Conservation (phyloP, 2,888 invertebrate species). For the Meandrusa payeni region DNA sequence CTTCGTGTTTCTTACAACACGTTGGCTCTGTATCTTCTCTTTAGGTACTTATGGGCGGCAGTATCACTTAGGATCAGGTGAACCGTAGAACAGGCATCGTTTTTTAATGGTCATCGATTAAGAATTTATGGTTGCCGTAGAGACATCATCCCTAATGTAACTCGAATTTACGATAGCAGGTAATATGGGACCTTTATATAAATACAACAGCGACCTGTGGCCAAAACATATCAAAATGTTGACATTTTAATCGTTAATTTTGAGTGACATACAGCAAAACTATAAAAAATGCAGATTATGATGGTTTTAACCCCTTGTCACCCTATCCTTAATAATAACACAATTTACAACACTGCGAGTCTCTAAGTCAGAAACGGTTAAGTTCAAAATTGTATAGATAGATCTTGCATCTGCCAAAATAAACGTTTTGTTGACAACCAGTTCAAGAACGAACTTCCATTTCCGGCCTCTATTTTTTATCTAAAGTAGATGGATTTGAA, state of each 20-base stretch:
- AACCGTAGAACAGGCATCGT: too few species aligned
- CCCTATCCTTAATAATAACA: conserved; percentile 7
- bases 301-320: conserved; percentile 27
- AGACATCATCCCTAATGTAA: conserved; percentile 29
- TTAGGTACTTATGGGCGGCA: too few species aligned
- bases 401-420: conserved; percentile 18
- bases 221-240: conserved; percentile 15
- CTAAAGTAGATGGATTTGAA: conserved; percentile 57
- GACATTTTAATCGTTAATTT: conserved; percentile 57
- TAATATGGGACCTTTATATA: conserved; percentile 23
- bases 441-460: conserved; percentile 49
- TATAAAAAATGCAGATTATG: conserved; percentile 53
- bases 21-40: too few species aligned
- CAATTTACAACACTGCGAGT: conserved; percentile 30
- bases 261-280: conserved; percentile 52
- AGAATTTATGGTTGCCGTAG: conserved; percentile 26
- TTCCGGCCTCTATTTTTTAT: conserved; percentile 62
- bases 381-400: conserved; percentile 23
- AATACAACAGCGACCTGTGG: conserved; percentile 17
- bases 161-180: conserved; percentile 26
- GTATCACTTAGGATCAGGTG: too few species aligned
- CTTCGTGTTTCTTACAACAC: too few species aligned
- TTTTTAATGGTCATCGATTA: conserved; percentile 22
- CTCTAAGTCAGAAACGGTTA: conserved; percentile 33
- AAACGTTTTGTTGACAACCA: conserved; percentile 47